Percentiles rank a stretch among this genome's conserved stretches.
These are phyloP conservation scores for Chiridota heheva DNA, from an alignment of 35 echinoderm and acorn worm species.

Conservation along the genomic window DNA sequence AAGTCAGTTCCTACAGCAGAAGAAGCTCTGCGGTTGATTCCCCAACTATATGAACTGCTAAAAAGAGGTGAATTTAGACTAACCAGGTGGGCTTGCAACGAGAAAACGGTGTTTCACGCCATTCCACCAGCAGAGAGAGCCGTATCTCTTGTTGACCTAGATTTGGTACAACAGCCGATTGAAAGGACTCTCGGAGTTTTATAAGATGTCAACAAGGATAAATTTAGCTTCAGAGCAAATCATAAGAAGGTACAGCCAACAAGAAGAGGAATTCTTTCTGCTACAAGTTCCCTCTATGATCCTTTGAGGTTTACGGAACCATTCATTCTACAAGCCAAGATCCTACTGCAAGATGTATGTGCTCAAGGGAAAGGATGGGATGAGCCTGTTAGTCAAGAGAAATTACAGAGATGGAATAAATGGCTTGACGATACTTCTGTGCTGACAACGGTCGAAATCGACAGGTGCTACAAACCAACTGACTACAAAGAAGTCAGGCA, in stretches of 20 bases:
- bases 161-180: conserved; percentile 1
- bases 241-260: not conserved
- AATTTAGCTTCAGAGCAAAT: not conserved
- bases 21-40: conserved; percentile 20
- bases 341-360: not conserved
- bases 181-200: conserved; percentile 36
- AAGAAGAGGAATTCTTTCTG: conserved; percentile 36
- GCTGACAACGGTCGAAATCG: too few relatives aligned
- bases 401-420: too few relatives aligned
- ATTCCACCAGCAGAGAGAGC: conserved; percentile 3
- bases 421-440: too few relatives aligned
- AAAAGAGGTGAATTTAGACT: conserved; percentile 43
- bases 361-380: not conserved
- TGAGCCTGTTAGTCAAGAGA: too few relatives aligned
- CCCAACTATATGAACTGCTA: not conserved
- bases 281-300: conserved; percentile 26
- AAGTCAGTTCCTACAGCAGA: conserved; percentile 12
- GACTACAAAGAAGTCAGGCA: too few relatives aligned
- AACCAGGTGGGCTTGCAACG: conserved; percentile 35
- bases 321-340: not conserved
- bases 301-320: conserved; percentile 6
- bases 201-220: not conserved
- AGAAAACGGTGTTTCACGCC: not conserved
- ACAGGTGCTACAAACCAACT: too few relatives aligned
- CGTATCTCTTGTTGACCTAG: not conserved